phyloP scores from a whole-genome alignment of 1,140 invertebrate species.

The Drosophila punjabiensis region DNA sequence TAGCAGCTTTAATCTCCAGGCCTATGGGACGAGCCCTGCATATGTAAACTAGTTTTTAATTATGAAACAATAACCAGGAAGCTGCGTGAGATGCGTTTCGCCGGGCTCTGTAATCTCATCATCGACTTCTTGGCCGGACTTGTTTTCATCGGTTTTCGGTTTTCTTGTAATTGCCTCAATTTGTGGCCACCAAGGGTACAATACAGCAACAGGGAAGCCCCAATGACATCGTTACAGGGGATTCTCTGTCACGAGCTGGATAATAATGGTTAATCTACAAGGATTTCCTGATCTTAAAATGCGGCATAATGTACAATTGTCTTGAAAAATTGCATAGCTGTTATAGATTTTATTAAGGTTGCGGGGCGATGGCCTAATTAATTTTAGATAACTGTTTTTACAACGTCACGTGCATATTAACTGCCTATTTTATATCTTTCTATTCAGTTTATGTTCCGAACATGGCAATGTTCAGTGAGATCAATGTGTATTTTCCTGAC shows the following conservation, averaged over 20 bases:
- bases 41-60: slow-evolving; percentile 75
- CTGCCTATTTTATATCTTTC: no score
- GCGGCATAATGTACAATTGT: slow-evolving; percentile 12
- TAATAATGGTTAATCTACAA: slow-evolving; percentile 30
- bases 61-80: slow-evolving; percentile 78
- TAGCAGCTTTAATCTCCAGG: slow-evolving; percentile 20
- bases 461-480: not conserved
- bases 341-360: slow-evolving; percentile 7
- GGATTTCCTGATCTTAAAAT: slow-evolving; percentile 42
- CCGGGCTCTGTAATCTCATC: slow-evolving; percentile 21
- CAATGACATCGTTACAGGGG: slow-evolving; percentile 45
- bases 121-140: slow-evolving; percentile 28
- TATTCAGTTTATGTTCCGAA: no score
- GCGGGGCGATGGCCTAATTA: slow-evolving; percentile 13
- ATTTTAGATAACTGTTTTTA: not conserved
- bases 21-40: slow-evolving; percentile 44
- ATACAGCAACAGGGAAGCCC: slow-evolving; percentile 25
- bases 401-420: not conserved
- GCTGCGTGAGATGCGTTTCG: slow-evolving; percentile 35
- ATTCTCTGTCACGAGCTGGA: slow-evolving; percentile 35
- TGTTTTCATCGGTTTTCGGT: slow-evolving; percentile 26
- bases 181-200: slow-evolving; percentile 15
- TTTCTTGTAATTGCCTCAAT: slow-evolving; percentile 42
- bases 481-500: not conserved
- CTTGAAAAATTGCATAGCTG: slow-evolving; percentile 1